A percentile compares a stretch with the other conserved stretches of the same genome.
Conservation (phyloP, 2,888 invertebrate species). For the Dysmachus trigonus region DNA sequence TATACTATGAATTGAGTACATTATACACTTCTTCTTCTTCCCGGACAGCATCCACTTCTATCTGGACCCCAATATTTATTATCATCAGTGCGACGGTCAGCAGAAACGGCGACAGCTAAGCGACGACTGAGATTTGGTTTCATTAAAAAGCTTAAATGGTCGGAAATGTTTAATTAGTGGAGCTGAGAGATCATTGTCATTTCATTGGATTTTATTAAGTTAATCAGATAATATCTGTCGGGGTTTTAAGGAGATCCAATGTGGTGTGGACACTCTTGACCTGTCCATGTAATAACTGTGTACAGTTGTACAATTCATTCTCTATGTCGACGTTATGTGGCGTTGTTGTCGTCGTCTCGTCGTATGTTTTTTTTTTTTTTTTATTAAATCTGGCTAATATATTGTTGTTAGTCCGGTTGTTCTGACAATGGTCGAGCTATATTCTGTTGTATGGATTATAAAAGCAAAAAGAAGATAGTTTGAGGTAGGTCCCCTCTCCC, state of each 20-base stretch:
- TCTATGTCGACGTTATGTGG: neutral
- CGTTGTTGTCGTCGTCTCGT: neutral
- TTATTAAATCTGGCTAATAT: neutral
- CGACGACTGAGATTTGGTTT: constrained; percentile 27
- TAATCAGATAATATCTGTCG: constrained; percentile 44
- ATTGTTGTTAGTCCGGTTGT: too few species aligned
- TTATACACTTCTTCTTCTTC: too few species aligned
- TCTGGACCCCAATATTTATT: neutral
- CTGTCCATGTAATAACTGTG: constrained; percentile 19
- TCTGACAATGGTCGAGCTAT: too few species aligned
- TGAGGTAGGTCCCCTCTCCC: too few species aligned
- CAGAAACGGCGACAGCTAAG: neutral
- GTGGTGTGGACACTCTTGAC: constrained; percentile 38
- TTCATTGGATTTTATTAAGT: constrained; percentile 45
- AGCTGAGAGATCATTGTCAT: constrained; percentile 43
- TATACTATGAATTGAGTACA: neutral
- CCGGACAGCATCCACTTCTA: neutral
- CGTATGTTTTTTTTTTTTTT: too few species aligned
- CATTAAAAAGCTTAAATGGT: constrained; percentile 41
- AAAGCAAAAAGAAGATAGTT: too few species aligned
- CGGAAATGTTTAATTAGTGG: constrained; percentile 45
- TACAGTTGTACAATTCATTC: neutral
- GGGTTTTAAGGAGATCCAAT: neutral
- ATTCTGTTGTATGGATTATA: too few species aligned
- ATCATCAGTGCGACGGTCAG: neutral